Base-by-base conservation (phyloP, 2,888 invertebrate genomes). In the Oligia strigilis region DNA sequence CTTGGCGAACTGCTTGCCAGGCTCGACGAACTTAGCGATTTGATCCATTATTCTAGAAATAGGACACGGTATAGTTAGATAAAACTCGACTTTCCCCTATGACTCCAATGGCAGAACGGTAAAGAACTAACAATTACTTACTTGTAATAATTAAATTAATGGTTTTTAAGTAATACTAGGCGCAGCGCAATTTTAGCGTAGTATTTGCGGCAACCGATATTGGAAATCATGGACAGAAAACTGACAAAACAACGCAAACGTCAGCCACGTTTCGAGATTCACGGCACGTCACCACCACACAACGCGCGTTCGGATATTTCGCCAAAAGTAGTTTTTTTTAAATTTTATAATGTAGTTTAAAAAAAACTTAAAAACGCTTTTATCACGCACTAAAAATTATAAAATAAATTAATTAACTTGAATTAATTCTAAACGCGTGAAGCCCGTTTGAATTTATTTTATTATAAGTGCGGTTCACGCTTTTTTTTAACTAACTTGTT, bases 1-100 rank as follows among this genome's bases (percentile, higher is more conserved):
- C 97, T 99, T 99, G 93, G 99, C 98, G 96, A 99, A 99, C 95
- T 99, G 99, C 94, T 99, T 98, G 88, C 98, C 99, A 92, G 99
- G 99, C 96, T 99, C 99, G 83, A 99, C 97, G 93, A 99, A 98
- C 96, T 99, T 99, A 89, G 98, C 98, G 92, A 99, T 98, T 98
- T 99, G 99, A 98, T 99, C 99, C 99, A 99, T 99, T 95, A 86
- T 95, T 95, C 96, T 96, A 94, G 89, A 95, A 95, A 83, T 83
- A 88, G 88, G 82, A 87, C 88, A 91, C 78, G 49, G 77, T 72
- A 77, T 76, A 77, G 75, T 86, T 87, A 87, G 23, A 36, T 40
- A 66, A 64, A 67, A 64, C 36, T 40, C 58, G 62, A 6, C n/a
- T 81, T 81, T 74, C 60, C 49, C 66, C 64, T 60, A 71, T 0